Evolutionary conservation across 2,888 invertebrate genomes (phyloP), one percentile per base, ranked within the genome.

Genomic region (Emmelina monodactyla): DNA sequence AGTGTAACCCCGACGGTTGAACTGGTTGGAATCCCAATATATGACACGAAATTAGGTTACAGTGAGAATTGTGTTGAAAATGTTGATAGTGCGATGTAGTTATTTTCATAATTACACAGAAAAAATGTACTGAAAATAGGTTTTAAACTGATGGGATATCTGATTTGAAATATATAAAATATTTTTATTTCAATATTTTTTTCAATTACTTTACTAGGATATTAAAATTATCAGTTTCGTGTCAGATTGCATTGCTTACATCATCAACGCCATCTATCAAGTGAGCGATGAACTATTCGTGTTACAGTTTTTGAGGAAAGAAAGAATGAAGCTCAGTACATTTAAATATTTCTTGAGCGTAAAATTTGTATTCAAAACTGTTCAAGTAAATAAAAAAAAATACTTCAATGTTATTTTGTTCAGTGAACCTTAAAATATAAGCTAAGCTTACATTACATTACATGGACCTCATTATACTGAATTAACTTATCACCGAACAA

Each of bases 1-100:
- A 41, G 13, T 38, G 80, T 80, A 43, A 70, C 73, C 80, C 78
- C 72, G 80, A 65, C 32, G 58, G 66, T 58, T 71, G 68, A 64
- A 71, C 75, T 80, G 72, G 61, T 55, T 44, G 60, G 79, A 78
- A 69, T 62, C 58, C 67, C 45, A 33, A 0, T 0, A 0, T 0
- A 0, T 0, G 0, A 2, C 1, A 3, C 2, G 9, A 35, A 9
- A n/a, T 4, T 22, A 11, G 1, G 11, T 42, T 35, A 52, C 53
- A 53, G 44, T 48, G 28, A n/a, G 28, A 9, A 19, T 1, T 0
- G 0, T 1, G 0, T 1, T 7, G 33, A 58, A 64, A 60, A 62
- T 34, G 42, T 53, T 44, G 16, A 47, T 55, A 62, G 46, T 53
- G 76, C 42, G 68, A 57, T 63, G 44, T 41, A 69, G 51, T 32